Conservation (phyloP, 2,888 invertebrate genomes). For the Limnephilus auricula region DNA sequence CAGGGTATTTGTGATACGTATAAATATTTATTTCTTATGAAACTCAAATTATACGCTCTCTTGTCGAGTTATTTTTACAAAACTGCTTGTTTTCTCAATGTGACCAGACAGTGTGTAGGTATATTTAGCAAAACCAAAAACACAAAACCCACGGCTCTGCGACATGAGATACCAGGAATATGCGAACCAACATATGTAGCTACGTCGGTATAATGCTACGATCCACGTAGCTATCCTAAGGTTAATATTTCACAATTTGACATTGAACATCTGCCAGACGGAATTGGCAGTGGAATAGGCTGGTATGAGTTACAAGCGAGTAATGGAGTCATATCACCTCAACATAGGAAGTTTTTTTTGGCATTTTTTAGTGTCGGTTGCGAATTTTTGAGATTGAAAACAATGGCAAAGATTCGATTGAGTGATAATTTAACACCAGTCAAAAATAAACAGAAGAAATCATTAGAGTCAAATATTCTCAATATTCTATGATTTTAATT, state of each 20-base stretch:
- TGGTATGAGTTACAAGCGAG: background rate
- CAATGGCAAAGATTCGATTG: background rate
- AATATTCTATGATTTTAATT: background rate
- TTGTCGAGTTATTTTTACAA: background rate
- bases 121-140: background rate
- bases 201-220: background rate
- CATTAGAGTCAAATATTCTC: constrained; percentile 18
- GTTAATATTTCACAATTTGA: constrained; percentile 51
- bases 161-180: background rate
- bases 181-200: background rate
- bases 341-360: constrained; percentile 6
- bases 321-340: constrained; percentile 45
- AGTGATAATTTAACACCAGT: background rate
- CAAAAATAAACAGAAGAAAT: background rate
- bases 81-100: background rate
- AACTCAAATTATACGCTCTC: background rate
- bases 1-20: too few species aligned
- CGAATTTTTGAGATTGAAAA: background rate
- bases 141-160: background rate
- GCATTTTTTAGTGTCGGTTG: background rate
- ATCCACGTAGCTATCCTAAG: background rate
- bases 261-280: constrained; percentile 50
- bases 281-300: constrained; percentile 44
- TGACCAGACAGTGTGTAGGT: background rate
- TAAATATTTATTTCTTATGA: background rate